Conservation (phyloP, 2,797 vertebrate genomes). For the Pseudochirops cupreus region DNA sequence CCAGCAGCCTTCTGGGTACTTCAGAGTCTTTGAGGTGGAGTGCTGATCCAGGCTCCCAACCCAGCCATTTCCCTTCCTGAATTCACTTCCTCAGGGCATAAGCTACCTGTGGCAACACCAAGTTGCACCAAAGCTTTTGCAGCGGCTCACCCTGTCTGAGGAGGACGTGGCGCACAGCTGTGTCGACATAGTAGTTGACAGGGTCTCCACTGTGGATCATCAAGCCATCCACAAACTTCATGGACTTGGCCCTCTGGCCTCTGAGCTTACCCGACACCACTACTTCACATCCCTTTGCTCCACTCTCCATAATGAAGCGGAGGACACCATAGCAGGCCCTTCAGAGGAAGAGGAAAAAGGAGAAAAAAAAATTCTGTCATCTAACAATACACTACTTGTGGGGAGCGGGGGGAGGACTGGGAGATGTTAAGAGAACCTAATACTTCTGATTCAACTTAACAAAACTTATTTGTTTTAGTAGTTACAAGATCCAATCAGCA, state of each 20-base stretch:
- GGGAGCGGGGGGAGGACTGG: neutral
- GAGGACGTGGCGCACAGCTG: conserved; percentile 96
- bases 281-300: conserved; percentile 97
- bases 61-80: neutral
- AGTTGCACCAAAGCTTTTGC: neutral
- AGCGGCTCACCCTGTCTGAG: conserved; percentile 94
- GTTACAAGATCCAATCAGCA: neutral
- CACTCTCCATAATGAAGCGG: conserved; percentile 99
- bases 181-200: conserved; percentile 99
- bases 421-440: neutral
- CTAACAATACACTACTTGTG: neutral
- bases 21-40: neutral
- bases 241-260: conserved; percentile 98
- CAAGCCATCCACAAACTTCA: conserved; percentile 99
- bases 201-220: conserved; percentile 99
- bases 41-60: neutral
- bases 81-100: neutral
- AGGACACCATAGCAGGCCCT: conserved; percentile 98
- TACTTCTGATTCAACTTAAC: neutral
- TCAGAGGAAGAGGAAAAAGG: neutral
- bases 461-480: neutral
- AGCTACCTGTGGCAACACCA: neutral
- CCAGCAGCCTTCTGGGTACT: neutral
- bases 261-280: conserved; percentile 98
- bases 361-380: neutral